Base-by-base conservation (phyloP, 2,888 invertebrate genomes). In the Perizoma flavofasciatum region DNA sequence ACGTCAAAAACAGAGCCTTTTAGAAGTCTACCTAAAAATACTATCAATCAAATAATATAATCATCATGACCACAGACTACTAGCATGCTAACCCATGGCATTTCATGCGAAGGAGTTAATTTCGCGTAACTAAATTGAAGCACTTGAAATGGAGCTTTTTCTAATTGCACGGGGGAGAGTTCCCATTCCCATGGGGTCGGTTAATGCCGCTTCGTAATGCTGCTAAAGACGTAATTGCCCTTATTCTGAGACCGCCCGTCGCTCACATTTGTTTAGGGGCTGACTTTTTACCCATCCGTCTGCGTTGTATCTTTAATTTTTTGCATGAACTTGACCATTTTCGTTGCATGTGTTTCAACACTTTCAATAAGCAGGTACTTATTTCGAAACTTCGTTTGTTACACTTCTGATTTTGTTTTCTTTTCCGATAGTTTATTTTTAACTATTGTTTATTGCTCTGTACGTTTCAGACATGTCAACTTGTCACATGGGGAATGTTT, bases 201-300 rank as follows among this genome's bases (percentile, higher is more conserved):
- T 71, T 81, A 81, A 79, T 78, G 73, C 69, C 67, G 69, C 65
- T 68, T 72, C 70, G 70, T 75, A 79, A 70, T 72, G 64, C 69
- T 66, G 70, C 76, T 81, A 76, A 84, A 81, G 73, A 78, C 79
- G 69, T 82, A 83, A 85, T 78, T 81, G 80, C 74, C 77, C 69
- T 73, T 74, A 65, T 73, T 46, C 51, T 57, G 45, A 68, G 60
- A 68, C 66, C 60, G 61, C 61, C 65, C 66, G 56, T 63, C 63
- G 63, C 61, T 57, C 50, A 67, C 71, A 67, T 76, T 80, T 74
- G 64, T 75, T 69, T 70, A 65, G 63, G 68, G 64, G 62, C 61
- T 74, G 71, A 70, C 69, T 56, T 66, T 61, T 63, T 69, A 53
- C 37, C 7, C 1, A 6, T n/a, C 32, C 9, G 39, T 49, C 10